Evolutionary conservation across 2,113 vertebrate species (phyloP), one percentile per base, ranked within the genome.

Genomic region (Phycodurus eques): DNA sequence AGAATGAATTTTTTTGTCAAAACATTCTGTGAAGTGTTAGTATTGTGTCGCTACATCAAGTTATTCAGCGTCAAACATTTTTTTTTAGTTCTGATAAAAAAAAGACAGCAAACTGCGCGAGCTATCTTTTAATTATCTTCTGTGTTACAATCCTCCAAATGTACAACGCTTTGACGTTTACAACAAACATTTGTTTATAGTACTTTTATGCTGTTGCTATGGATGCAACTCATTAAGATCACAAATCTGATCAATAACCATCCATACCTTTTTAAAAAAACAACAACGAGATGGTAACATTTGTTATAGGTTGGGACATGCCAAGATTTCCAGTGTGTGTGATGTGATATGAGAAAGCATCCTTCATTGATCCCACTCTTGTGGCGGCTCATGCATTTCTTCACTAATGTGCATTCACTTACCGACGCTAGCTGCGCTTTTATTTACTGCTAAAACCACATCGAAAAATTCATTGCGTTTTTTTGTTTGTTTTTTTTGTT

Each of bases 131-230:
- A 89, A 90, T 93, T 80, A 88, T 91, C 83, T 88, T 84, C 77
- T 88, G 75, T 88, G 75, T 86, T 88, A 90, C 89, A 90, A 78
- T 91, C 88, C 83, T 89, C 85, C 89, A 91, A 93, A 93, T 92
- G 87, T 93, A 93, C 92, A 93, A 89, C 86, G 90, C 47, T 83
- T 86, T 83, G 85, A 93, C 92, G 93, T 93, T 89, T 92, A 93
- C 91, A 92, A 92, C 93, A 92, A 88, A 90, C 87, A 92, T 77
- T 86, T 82, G 81, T 89, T 87, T 90, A 91, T 88, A 92, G 76
- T 87, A 90, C 83, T 88, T 56, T 83, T 12, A 56, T 57, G 82
- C 90, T 82, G 84, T 91, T 87, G 90, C 89, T 83, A 89, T 91
- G 89, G 84, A 85, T 88, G 88, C 84, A 80, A 74, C 78, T 88